A percentile compares a stretch with the other conserved stretches of the same genome.
Evolutionary conservation across 1,140 invertebrate genomes (phyloP).

Genomic region (Drosophila bocki): DNA sequence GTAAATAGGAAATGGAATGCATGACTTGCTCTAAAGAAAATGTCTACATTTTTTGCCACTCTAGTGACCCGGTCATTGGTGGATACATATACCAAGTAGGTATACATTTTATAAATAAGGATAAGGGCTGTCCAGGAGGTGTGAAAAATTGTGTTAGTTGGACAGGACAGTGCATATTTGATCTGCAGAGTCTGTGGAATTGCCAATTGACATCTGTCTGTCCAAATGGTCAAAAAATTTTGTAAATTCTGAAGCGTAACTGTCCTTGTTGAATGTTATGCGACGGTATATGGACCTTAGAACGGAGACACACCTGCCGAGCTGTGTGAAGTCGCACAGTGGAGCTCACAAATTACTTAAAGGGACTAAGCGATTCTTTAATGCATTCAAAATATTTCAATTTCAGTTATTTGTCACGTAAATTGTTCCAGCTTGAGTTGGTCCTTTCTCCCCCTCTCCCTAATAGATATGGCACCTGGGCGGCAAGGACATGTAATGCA

Average conservation of each 20-base stretch:
- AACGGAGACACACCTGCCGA: too few species aligned
- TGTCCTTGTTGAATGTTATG: too few species aligned
- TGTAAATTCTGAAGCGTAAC: too few species aligned
- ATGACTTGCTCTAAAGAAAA: slow-evolving; percentile 65
- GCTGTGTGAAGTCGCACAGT: too few species aligned
- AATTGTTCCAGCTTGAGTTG: slow-evolving; percentile 24
- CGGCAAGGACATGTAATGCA: slow-evolving; percentile 55
- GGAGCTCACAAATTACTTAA: neutral
- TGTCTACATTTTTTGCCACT: slow-evolving; percentile 45
- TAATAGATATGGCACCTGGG: slow-evolving; percentile 31
- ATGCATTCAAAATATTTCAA: neutral
- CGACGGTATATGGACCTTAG: too few species aligned
- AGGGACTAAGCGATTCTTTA: neutral
- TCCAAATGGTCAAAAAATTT: too few species aligned
- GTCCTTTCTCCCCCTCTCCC: neutral
- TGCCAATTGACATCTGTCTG: too few species aligned
- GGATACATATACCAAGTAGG: neutral
- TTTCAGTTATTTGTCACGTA: slow-evolving; percentile 22
- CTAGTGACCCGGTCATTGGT: slow-evolving; percentile 40
- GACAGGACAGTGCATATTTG: slow-evolving; percentile 16
- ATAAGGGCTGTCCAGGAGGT: slow-evolving; percentile 19
- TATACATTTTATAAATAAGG: slow-evolving; percentile 1
- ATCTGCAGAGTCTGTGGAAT: too few species aligned
- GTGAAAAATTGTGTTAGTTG: slow-evolving; percentile 48
- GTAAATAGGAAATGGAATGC: slow-evolving; percentile 71